Percentiles rank a stretch among this genome's conserved stretches.
Conservation (phyloP, 1,140 invertebrate genomes). For the Branchinecta lynchi region DNA sequence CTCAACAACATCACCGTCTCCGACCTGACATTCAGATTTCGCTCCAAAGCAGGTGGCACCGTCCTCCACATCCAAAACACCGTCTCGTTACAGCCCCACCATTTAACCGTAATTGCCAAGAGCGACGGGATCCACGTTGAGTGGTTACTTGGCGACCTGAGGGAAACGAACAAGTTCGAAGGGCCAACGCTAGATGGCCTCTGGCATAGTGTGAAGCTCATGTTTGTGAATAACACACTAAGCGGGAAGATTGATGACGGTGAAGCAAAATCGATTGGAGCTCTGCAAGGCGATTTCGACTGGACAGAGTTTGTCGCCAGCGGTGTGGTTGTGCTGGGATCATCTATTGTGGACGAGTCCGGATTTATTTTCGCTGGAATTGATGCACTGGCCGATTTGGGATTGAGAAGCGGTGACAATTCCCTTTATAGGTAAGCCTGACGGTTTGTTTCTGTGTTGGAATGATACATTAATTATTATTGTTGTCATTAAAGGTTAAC, state of each 20-base stretch:
- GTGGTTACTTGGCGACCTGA: constrained; percentile 17
- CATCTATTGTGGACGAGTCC: not conserved
- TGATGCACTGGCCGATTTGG: not conserved
- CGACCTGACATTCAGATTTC: constrained; percentile 18
- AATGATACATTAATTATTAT: too few species aligned
- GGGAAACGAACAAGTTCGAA: constrained; percentile 14
- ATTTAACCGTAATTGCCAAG: constrained; percentile 15
- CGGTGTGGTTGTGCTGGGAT: constrained; percentile 12
- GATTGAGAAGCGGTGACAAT: not conserved
- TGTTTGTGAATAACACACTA: constrained; percentile 15
- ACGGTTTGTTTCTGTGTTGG: too few species aligned
- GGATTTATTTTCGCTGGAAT: not conserved
- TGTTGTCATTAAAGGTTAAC: too few species aligned
- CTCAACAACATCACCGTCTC: constrained; percentile 13
- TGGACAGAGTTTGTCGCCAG: constrained; percentile 2
- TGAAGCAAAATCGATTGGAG: constrained; percentile 1
- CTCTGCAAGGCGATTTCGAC: constrained; percentile 10
- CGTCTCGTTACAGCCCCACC: constrained; percentile 17
- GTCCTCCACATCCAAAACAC: constrained; percentile 21
- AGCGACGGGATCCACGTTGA: constrained; percentile 15
- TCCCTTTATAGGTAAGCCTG: not conserved
- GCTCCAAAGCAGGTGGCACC: constrained; percentile 19
- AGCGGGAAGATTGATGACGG: not conserved
- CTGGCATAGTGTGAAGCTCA: constrained; percentile 27
- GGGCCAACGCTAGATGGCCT: constrained; percentile 25